Base-by-base conservation (phyloP, 2,888 invertebrate genomes). In the Phaonia tiefii region DNA sequence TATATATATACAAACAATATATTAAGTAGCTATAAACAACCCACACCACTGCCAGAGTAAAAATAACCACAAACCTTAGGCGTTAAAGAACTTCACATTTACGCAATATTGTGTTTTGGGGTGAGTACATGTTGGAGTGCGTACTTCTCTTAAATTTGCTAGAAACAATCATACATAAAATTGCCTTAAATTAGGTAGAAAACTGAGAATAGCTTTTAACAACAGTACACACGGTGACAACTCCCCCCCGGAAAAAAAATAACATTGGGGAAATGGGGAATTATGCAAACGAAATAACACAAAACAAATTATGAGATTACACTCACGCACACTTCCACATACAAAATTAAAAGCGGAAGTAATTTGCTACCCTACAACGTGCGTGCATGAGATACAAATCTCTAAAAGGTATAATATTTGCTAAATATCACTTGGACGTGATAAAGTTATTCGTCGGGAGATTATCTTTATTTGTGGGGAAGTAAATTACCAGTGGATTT, bases 171-270 rank as follows among this genome's bases (percentile, higher is more conserved):
- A 25, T 42, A 76, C n/a, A 60, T 51, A 65, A 72, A 69, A 76
- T 75, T 54, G 58, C 49, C 58, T 80, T 74, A 74, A 74, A 80
- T 80, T 70, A 70, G 63, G 70, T 42, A 70, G 80, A 76, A 74
- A 76, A 63, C 42, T 51, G 37, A 49, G 63, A 25, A 26, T 56
- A 25, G 42, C 46, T 54, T 31, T 31, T 11, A 8, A 5, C 51
- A 56, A 25, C 56, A 5, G 26, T 37, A n/a, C 22, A 17, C 22
- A 22, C 54, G 25, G 54, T 54, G 20, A 7, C 37, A 17, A 15
- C 26, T 5, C 4, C 13, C 54, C 26, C 56, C 4, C 60, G 22
- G 42, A 22, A 17, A 58, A 7, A 49, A 44, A 15, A 31, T 31
- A 31, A 31, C 31, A 31, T 31, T 31, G 25, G 58, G 2, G 42